Evolutionary conservation across 2,113 vertebrate genomes (phyloP).

Genomic region (Alectura lathami): DNA sequence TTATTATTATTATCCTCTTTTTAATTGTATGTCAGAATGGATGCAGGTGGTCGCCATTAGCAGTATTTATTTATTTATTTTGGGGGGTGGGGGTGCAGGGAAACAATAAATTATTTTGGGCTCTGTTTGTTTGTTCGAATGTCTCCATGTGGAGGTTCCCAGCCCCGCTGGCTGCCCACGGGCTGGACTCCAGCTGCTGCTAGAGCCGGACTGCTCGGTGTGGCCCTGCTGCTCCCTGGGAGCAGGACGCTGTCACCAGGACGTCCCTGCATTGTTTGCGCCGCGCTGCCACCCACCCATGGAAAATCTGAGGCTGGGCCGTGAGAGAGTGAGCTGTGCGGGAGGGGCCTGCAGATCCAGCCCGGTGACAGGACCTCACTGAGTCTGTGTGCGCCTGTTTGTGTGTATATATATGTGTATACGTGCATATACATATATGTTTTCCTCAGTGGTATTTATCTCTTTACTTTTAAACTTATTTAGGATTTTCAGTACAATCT

Average conservation of each 20-base stretch:
- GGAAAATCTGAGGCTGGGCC: background rate
- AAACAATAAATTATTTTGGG: slow-evolving; percentile 32
- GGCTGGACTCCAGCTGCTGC: slow-evolving; percentile 21
- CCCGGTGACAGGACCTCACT: background rate
- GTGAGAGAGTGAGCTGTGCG: background rate
- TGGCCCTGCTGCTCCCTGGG: background rate
- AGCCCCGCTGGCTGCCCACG: background rate
- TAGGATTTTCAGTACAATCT: background rate
- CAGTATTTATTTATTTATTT: slow-evolving; percentile 6
- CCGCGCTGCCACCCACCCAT: background rate
- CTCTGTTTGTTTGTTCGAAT: slow-evolving; percentile 16
- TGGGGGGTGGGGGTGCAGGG: background rate
- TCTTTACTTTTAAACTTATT: slow-evolving; percentile 40
- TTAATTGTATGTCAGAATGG: background rate
- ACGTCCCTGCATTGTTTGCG: slow-evolving; percentile 15
- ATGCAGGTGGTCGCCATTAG: background rate
- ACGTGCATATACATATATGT: background rate
- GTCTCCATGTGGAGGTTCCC: background rate
- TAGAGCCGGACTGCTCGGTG: background rate
- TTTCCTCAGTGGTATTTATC: background rate
- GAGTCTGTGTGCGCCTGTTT: background rate
- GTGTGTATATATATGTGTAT: background rate
- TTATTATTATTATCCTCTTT: slow-evolving; percentile 40
- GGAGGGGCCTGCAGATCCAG: background rate
- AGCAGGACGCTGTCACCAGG: slow-evolving; percentile 34